phyloP scores from a whole-genome alignment of 2,113 vertebrate genomes.

The Garra rufa region DNA sequence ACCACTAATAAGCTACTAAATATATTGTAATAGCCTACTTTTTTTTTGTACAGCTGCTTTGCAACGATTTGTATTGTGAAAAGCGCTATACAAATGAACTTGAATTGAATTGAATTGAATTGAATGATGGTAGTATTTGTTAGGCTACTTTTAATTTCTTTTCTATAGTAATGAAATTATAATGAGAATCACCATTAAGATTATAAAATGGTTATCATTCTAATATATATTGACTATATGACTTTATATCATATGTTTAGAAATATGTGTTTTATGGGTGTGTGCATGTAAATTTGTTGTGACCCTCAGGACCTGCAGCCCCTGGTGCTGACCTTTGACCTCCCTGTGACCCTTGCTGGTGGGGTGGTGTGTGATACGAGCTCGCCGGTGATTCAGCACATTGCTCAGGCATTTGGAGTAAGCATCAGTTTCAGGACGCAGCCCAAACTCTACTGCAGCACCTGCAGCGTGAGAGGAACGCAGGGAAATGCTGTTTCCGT shows the following conservation, averaged over 20 bases:
- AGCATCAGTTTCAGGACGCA: slow-evolving; percentile 75
- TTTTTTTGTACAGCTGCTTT: too few species aligned
- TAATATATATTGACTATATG: not conserved
- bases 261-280: not conserved
- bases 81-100: too few species aligned
- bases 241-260: not conserved
- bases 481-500: slow-evolving; percentile 73
- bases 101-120: too few species aligned
- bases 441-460: slow-evolving; percentile 72
- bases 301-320: slow-evolving; percentile 62
- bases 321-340: slow-evolving; percentile 78
- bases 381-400: slow-evolving; percentile 78
- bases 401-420: slow-evolving; percentile 76
- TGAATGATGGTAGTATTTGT: too few species aligned
- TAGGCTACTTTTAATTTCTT: too few species aligned
- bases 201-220: not conserved
- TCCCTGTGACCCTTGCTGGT: slow-evolving; percentile 72
- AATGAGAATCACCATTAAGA: not conserved
- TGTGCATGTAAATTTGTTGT: not conserved
- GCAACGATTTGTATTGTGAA: too few species aligned
- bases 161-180: not conserved
- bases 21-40: too few species aligned
- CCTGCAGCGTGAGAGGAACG: slow-evolving; percentile 77
- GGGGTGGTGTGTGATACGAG: slow-evolving; percentile 73
- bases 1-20: too few species aligned